A percentile compares a stretch with the other conserved stretches of the same genome.
Conservation (phyloP, 2,113 vertebrate species). For the Phyllostomus discolor region DNA sequence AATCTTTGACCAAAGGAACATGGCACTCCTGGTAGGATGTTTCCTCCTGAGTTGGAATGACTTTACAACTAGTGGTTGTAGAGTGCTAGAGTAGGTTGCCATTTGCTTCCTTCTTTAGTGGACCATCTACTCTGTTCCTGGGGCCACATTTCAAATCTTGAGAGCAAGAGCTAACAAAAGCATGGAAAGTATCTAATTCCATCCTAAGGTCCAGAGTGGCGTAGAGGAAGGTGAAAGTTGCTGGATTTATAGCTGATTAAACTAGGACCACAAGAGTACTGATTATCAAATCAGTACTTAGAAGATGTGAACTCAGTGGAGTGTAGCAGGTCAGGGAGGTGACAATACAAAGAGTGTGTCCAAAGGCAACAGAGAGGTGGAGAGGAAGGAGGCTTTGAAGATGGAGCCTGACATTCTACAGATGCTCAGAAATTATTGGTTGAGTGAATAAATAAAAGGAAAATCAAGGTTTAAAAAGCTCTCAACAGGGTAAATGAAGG, state of each 20-base stretch:
- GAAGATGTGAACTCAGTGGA: not conserved
- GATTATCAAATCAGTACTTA: not conserved
- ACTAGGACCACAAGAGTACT: not conserved
- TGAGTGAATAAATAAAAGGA: not conserved
- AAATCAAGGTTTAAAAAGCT: not conserved
- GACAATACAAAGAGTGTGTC: not conserved
- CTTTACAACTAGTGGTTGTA: not conserved
- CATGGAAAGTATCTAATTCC: not conserved
- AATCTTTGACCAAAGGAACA: not conserved
- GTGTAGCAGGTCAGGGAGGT: not conserved
- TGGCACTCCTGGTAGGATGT: not conserved
- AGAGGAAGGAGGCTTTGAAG: not conserved
- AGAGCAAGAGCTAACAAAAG: not conserved
- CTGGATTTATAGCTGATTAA: not conserved
- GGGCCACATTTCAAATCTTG: not conserved
- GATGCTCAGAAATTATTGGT: not conserved
- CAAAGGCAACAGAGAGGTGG: not conserved
- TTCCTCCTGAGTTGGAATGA: not conserved
- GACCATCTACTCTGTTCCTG: not conserved
- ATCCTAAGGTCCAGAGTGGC: not conserved
- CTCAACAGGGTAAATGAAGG: not conserved
- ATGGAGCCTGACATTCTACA: not conserved
- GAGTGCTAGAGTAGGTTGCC: not conserved
- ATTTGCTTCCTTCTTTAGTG: not conserved
- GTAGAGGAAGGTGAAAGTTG: not conserved